These are phyloP conservation scores for Heteronetta atricapilla DNA, from an alignment of 2,113 vertebrate genomes.

Conservation along the genomic window DNA sequence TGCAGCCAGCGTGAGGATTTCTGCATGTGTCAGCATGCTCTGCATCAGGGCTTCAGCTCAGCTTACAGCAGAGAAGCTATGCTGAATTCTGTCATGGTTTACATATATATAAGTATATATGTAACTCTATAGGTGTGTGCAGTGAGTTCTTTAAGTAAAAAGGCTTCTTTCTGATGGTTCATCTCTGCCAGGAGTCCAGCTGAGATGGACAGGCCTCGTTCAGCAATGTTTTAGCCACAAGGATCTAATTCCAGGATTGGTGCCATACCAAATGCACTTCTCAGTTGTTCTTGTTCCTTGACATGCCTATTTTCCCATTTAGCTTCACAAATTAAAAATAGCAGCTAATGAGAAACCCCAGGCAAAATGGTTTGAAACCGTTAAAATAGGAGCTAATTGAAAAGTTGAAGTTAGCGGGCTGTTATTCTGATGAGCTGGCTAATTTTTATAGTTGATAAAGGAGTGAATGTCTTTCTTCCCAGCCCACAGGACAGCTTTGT, in stretches of 20 bases:
- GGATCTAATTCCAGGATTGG: background rate
- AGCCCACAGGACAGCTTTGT: background rate
- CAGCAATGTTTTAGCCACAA: background rate
- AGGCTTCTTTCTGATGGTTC: background rate
- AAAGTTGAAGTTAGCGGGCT: background rate
- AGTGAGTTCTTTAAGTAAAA: background rate
- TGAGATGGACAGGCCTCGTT: background rate
- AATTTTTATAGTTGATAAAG: background rate
- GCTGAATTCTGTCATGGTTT: background rate
- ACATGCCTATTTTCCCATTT: background rate
- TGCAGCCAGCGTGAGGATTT: background rate
- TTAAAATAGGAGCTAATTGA: background rate
- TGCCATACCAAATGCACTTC: background rate
- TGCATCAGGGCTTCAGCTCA: background rate
- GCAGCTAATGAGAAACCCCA: background rate
- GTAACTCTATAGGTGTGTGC: rapidly evolving
- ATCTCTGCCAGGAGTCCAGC: background rate
- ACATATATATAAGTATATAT: too few relatives aligned
- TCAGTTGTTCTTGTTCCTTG: background rate
- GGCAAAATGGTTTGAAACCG: background rate
- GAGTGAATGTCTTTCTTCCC: background rate
- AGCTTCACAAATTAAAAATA: background rate
- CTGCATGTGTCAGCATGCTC: background rate
- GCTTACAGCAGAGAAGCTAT: background rate
- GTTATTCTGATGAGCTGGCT: background rate